Evolutionary conservation across 2,888 invertebrate species (phyloP), one percentile per base, ranked within the genome.

Genomic region (Clivina fossor): DNA sequence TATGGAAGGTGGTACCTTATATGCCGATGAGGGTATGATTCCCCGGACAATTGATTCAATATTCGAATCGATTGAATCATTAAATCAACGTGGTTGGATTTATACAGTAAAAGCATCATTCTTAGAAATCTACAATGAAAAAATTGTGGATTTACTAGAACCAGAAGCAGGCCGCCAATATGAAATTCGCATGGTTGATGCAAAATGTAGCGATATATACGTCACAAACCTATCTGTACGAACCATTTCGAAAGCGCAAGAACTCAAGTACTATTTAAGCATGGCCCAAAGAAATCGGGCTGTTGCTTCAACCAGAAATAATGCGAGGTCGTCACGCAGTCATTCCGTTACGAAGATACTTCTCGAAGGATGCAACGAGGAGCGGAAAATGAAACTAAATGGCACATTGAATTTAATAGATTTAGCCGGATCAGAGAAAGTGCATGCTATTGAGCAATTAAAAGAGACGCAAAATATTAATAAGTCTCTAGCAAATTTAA

Each of bases 381-480:
- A 75, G 37, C 81, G 81, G 41, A 80, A 82, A 61, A 82, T 85
- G 63, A 76, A 77, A 44, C 86, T 81, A 20, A 74, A 79, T 1
- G 88, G 88, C 30, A 84, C 85, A 38, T 76, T 93, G 22, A 90
- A 89, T 75, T 76, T 93, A 60, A 90, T 93, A 0, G 93, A 93
- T 71, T 77, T 93, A 64, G 93, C 93, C 28, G 93, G 93, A 5
- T 91, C 90, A 0, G 93, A 93, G 69, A 83, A 88, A 68, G 88
- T 80, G 13, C 87, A 81, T 66, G 69, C 60, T 63, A 74, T 20
- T 22, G 58, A 71, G 70, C n/a, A n/a, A n/a, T 82, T 91, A 74
- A 81, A 81, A 40, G 93, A 93, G 74, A 91, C 92, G 0, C 90
- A 90, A 69, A 86, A 84, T 65, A 93, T 93, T 41, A 93, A 93